These are phyloP conservation scores for Pyrocoelia pectoralis DNA, from an alignment of 2,888 invertebrate genomes.

Conservation along the genomic window DNA sequence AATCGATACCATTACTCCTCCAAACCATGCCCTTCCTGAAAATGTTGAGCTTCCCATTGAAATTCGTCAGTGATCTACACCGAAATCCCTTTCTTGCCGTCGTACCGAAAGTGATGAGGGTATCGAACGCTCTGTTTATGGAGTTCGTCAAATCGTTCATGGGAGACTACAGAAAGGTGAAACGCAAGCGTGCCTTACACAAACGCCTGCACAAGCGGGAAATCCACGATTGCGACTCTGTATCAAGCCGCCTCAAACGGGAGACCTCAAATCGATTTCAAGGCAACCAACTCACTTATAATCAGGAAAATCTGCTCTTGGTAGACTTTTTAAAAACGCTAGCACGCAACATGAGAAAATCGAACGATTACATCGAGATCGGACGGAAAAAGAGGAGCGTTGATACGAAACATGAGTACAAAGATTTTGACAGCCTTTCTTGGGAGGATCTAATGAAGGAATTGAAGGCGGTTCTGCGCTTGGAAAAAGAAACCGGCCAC, in stretches of 20 bases:
- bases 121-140: slow-evolving; percentile 50
- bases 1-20: background rate
- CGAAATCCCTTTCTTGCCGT: slow-evolving; percentile 50
- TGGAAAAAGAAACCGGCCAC: background rate
- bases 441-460: background rate
- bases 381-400: background rate
- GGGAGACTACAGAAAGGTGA: background rate
- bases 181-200: slow-evolving; percentile 44
- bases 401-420: background rate
- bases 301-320: background rate
- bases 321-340: background rate
- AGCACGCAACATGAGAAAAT: background rate
- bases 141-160: slow-evolving; percentile 52
- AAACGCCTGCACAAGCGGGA: background rate
- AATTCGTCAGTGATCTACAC: slow-evolving; percentile 49
- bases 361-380: background rate
- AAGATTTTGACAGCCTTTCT: background rate
- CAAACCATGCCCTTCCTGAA: slow-evolving; percentile 50
- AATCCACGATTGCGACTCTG: background rate
- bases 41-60: slow-evolving; percentile 51
- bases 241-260: background rate
- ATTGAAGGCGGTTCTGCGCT: background rate
- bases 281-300: background rate
- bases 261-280: background rate
- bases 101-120: slow-evolving; percentile 50